These are phyloP conservation scores for Potorous gilbertii DNA, from an alignment of 2,797 vertebrate genomes.

Conservation along the genomic window DNA sequence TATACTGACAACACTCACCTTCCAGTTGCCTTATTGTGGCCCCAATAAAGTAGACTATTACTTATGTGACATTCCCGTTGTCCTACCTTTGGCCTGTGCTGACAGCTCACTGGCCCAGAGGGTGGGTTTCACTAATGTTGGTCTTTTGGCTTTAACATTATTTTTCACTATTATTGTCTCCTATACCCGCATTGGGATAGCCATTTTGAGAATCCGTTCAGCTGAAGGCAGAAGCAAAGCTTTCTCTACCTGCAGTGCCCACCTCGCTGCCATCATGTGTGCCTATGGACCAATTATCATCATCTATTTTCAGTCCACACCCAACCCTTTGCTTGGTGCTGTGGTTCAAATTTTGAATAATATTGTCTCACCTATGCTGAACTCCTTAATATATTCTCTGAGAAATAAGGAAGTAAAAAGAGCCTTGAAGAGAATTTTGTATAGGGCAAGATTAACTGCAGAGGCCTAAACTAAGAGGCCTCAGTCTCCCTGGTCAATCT, in stretches of 20 bases:
- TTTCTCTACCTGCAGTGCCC: background rate
- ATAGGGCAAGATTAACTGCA: background rate
- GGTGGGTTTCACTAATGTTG: background rate
- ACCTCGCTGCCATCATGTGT: background rate
- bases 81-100: background rate
- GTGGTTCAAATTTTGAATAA: background rate
- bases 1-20: background rate
- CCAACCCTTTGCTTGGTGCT: background rate
- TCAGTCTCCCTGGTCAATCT: background rate
- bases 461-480: background rate
- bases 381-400: constrained; percentile 68
- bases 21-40: background rate
- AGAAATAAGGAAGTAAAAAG: constrained; percentile 24
- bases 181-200: background rate
- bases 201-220: background rate
- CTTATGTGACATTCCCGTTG: background rate
- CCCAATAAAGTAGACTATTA: background rate
- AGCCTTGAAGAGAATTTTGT: background rate
- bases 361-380: constrained; percentile 29
- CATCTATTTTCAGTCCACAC: constrained; percentile 38
- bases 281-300: constrained; percentile 42
- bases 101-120: background rate
- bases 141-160: background rate
- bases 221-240: background rate
- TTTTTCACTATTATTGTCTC: background rate